Base-by-base conservation (phyloP, 2,797 vertebrate genomes). In the Acanthurus lineatus region DNA sequence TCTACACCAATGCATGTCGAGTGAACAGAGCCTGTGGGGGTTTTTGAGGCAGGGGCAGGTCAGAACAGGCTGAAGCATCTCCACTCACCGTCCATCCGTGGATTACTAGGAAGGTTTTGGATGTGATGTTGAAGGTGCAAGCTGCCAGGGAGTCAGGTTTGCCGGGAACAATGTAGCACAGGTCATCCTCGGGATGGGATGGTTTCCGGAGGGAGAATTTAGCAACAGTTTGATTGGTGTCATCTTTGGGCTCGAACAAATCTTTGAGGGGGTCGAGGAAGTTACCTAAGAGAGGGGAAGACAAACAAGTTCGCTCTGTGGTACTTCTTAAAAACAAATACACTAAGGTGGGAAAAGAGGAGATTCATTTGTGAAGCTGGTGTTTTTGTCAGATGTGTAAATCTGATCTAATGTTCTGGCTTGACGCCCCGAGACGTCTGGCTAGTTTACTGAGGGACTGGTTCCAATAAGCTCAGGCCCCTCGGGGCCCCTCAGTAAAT, bases 21-120 rank as follows among this genome's bases (percentile, higher is more conserved):
- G 47, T 25, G 69, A 87, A 77, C 52, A 68, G 70, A 73, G 75
- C 12, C 45, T 19, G 22, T 14, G 2, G n/a, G 61, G 12, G 19
- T 60, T 69, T 73, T 16, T 32, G 25, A 53, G 56, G 45, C 4
- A 3, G 16, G 42, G 52, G 57, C 86, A 83, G 28, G 87, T 77
- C 79, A 58, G 40, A 45, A 84, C 88, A 83, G 32, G 83, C 57
- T 25, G 4, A 76, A 66, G 54, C 9, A 5, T 68, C 16, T 79
- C 5, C 2, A 3, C 92, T 94, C 86, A 96, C 96, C 92, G 94
- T 96, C 96, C 96, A 96, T 19, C 96, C 96, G 12, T 96, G 96
- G 83, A 96, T 96, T 9, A 96, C 82, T n/a, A 96, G 74, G 84
- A 96, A 96, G 51, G 95, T 96, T 90, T 96, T 96, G 79, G 94